These are phyloP conservation scores for rabbit (Oryctolagus cuniculus) DNA, from an alignment of 2,113 vertebrate genomes.

Conservation along the genomic window mOryCun1.1 NC_091450.1:21856501-21857000, in stretches of 20 bases:
- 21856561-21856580: neutral
- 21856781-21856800: neutral
- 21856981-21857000: neutral
- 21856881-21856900: neutral
- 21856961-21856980: neutral
- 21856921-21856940: conserved; percentile 4
- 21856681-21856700: neutral
- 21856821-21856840: neutral
- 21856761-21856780: neutral
- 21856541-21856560: neutral
- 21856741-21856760: neutral
- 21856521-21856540: neutral
- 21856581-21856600: neutral
- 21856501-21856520: neutral
- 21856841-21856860: neutral
- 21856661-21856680: neutral
- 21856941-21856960: neutral
- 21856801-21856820: conserved; percentile 2
- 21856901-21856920: neutral
- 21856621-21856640: neutral
- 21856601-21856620: neutral
- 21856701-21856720: neutral
- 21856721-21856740: neutral
- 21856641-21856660: accelerated
- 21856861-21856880: neutral